Evolutionary conservation across 1,140 invertebrate species (phyloP).

Genomic region (Rhopalosiphum padi): DNA sequence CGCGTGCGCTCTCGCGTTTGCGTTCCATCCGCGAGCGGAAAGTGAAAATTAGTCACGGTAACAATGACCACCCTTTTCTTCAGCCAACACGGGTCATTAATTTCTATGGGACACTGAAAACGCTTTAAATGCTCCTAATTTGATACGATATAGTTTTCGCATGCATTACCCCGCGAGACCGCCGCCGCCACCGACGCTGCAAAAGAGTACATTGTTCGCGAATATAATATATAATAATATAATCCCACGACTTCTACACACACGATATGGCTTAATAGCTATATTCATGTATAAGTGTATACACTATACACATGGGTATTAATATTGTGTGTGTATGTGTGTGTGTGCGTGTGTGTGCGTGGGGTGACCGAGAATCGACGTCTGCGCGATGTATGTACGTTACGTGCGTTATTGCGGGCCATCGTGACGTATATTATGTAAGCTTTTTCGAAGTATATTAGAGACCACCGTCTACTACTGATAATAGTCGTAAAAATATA

Average conservation of each 20-base stretch:
- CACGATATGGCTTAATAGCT: neutral
- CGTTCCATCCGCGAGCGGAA: conserved; percentile 1
- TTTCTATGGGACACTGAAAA: conserved; percentile 53
- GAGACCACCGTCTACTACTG: no score
- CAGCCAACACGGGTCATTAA: conserved; percentile 56
- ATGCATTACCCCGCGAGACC: neutral
- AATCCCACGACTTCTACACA: conserved; percentile 27
- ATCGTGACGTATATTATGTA: neutral
- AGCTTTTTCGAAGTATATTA: neutral
- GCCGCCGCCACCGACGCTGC: neutral
- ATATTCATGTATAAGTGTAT: neutral
- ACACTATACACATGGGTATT: neutral
- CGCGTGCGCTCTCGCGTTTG: neutral
- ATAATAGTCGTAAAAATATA: neutral
- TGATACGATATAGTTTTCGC: conserved; percentile 56
- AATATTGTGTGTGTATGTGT: neutral
- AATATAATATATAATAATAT: conserved; percentile 32
- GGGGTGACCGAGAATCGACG: neutral
- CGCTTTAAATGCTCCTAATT: conserved; percentile 57
- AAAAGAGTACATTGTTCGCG: conserved; percentile 34
- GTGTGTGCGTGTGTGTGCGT: neutral
- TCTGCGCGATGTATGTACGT: neutral
- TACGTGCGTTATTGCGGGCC: neutral
- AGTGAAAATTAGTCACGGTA: conserved; percentile 58
- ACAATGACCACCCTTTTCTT: conserved; percentile 57